Conservation (phyloP, 2,797 vertebrate species). For the Lemur catta region DNA sequence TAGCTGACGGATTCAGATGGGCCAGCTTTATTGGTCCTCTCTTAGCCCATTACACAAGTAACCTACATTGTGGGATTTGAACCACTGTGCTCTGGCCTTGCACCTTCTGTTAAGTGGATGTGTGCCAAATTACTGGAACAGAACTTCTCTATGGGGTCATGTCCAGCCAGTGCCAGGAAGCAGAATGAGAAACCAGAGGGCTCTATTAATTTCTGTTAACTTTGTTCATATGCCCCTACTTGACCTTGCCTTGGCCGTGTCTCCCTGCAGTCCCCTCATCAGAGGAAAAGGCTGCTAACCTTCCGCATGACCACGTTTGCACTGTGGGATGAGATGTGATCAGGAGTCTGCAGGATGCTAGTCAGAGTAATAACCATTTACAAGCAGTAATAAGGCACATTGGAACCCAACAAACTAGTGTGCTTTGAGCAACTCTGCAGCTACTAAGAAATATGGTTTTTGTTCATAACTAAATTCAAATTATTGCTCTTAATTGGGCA, state of each 20-base stretch:
- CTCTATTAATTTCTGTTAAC: constrained; percentile 26
- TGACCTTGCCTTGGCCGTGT: background rate
- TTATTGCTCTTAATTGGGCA: background rate
- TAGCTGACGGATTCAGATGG: background rate
- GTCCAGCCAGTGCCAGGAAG: background rate
- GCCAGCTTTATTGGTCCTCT: background rate
- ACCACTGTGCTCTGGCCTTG: background rate
- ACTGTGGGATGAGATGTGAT: background rate
- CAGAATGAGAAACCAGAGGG: background rate
- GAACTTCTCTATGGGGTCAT: background rate
- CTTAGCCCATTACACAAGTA: background rate
- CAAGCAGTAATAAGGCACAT: background rate
- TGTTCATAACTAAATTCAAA: background rate
- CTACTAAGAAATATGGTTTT: background rate
- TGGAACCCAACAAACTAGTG: background rate
- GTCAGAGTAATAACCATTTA: background rate
- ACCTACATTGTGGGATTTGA: background rate
- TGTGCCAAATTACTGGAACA: background rate
- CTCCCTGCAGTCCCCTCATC: background rate
- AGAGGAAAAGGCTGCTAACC: background rate
- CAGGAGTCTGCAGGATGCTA: background rate
- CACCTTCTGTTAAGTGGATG: background rate
- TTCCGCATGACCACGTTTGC: background rate
- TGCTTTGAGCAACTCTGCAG: background rate
- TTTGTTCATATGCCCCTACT: background rate